These are phyloP conservation scores for Misgurnus anguillicaudatus DNA, from an alignment of 2,113 vertebrate species.

Conservation along the genomic window DNA sequence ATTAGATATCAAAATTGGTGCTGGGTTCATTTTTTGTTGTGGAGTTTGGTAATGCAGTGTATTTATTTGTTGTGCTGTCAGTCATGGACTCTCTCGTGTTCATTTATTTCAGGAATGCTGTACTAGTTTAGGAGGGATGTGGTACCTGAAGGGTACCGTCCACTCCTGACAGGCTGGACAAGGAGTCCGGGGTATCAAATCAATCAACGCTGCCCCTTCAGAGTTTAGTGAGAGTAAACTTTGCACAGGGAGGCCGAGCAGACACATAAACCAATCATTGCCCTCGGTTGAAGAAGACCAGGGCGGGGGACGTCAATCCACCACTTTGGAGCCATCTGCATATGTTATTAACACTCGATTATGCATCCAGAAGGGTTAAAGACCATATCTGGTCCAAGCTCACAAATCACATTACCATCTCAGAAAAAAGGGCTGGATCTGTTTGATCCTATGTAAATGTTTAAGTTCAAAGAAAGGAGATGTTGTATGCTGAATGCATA, in stretches of 20 bases:
- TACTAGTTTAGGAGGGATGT: slow-evolving; percentile 89
- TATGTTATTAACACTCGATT: slow-evolving; percentile 45
- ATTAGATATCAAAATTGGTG: too few relatives aligned
- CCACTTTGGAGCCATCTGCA: slow-evolving; percentile 43
- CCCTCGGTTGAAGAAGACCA: slow-evolving; percentile 46
- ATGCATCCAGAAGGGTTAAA: slow-evolving; percentile 1
- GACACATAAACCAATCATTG: slow-evolving; percentile 60
- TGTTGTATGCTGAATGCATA: slow-evolving; percentile 39
- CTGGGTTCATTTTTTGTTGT: too few relatives aligned
- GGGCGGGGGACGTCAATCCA: slow-evolving; percentile 40
- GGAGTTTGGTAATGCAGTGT: background rate
- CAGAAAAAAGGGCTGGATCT: slow-evolving; percentile 49
- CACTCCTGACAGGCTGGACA: slow-evolving; percentile 85
- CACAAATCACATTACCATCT: slow-evolving; percentile 37
- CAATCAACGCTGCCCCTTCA: slow-evolving; percentile 49
- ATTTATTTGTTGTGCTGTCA: background rate
- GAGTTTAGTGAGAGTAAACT: slow-evolving; percentile 60
- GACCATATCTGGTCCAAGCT: slow-evolving; percentile 26
- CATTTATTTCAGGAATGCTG: slow-evolving; percentile 87
- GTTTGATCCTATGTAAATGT: slow-evolving; percentile 4
- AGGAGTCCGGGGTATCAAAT: slow-evolving; percentile 34
- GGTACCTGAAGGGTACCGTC: slow-evolving; percentile 97
- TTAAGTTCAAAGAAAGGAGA: slow-evolving; percentile 8
- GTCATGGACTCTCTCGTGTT: too few relatives aligned
- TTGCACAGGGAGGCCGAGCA: slow-evolving; percentile 34